These are phyloP conservation scores for Malacosoma neustria DNA, from an alignment of 2,888 invertebrate genomes.

Conservation along the genomic window DNA sequence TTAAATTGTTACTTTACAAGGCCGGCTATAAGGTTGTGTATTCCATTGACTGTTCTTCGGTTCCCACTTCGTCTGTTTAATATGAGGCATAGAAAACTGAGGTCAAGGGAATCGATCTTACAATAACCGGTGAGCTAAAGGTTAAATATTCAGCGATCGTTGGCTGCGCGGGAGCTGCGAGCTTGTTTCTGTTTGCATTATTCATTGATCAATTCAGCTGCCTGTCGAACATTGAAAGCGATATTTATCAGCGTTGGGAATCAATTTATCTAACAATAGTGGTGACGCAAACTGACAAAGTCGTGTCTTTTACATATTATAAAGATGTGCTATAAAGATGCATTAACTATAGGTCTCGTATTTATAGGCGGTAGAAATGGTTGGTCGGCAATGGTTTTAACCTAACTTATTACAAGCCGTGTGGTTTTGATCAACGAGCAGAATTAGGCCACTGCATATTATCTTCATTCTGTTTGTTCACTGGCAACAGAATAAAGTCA, in stretches of 20 bases:
- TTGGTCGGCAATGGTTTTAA: no score
- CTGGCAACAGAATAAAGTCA: no score
- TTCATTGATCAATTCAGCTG: conserved; percentile 49
- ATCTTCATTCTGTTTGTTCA: no score
- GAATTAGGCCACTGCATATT: no score
- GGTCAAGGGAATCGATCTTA: conserved; percentile 33
- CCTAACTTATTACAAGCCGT: no score
- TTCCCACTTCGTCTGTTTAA: background rate
- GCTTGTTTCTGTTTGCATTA: conserved; percentile 49
- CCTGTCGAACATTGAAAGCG: conserved; percentile 23
- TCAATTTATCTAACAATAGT: conserved; percentile 22
- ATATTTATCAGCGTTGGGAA: conserved; percentile 45
- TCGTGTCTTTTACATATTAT: no score
- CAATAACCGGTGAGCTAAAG: conserved; percentile 43
- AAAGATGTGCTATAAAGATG: no score
- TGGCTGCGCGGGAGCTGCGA: conserved; percentile 25
- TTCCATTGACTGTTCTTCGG: background rate
- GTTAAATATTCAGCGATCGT: conserved; percentile 50
- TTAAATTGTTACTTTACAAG: background rate
- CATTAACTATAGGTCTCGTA: no score
- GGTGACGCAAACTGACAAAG: no score
- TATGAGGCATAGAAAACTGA: conserved; percentile 14
- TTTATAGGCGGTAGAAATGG: no score
- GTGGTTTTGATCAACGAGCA: no score
- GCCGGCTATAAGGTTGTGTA: background rate